A percentile compares a stretch with the other conserved stretches of the same genome.
These are phyloP conservation scores for Carlito syrichta DNA, from an alignment of 2,113 vertebrate species.

Conservation along the genomic window DNA sequence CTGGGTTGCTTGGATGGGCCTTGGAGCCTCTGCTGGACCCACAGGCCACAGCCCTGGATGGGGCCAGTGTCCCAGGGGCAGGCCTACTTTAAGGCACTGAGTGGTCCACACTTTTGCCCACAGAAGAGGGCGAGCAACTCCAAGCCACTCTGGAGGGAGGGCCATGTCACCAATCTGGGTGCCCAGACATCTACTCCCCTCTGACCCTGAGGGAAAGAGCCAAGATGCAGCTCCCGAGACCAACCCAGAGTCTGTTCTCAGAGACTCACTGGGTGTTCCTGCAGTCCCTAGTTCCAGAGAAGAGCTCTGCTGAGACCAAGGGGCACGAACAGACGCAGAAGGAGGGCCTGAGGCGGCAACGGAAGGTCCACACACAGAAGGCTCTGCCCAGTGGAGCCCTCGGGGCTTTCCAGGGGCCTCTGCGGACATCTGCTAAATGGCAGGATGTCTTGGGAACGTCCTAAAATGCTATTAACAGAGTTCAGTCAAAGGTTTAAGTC, in stretches of 20 bases:
- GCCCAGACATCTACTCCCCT: background rate
- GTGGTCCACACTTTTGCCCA: rapidly evolving
- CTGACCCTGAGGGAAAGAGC: background rate
- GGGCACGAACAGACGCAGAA: background rate
- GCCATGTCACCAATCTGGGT: background rate
- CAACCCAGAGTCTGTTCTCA: background rate
- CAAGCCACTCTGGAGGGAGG: background rate
- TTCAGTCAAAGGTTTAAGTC: background rate
- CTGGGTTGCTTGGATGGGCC: no score
- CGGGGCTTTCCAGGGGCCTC: background rate
- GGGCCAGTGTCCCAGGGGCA: background rate
- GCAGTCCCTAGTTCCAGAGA: no score
- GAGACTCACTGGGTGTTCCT: no score
- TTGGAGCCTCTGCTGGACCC: background rate
- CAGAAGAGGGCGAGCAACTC: background rate
- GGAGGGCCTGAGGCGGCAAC: background rate
- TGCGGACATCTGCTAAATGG: background rate
- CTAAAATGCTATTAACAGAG: background rate
- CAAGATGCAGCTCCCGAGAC: background rate
- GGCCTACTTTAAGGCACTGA: background rate
- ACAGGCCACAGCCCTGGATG: background rate
- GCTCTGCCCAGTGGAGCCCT: background rate
- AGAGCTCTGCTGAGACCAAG: background rate
- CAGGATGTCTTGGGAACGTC: background rate
- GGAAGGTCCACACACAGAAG: background rate